phyloP scores from a whole-genome alignment of 2,797 vertebrate species.

The Molossus molossus region DNA sequence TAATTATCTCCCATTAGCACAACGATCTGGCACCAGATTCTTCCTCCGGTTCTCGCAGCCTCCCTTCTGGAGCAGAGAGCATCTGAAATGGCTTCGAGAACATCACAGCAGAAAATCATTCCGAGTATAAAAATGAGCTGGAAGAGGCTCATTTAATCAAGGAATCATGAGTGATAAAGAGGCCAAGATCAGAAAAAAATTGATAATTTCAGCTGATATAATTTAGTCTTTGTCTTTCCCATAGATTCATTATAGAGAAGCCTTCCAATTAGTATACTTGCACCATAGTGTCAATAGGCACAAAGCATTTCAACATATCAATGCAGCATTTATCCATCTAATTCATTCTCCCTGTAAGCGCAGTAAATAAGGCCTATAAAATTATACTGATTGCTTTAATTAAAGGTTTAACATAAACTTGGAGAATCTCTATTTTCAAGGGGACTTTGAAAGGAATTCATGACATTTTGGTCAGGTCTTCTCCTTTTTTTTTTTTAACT shows the following conservation, averaged over 20 bases:
- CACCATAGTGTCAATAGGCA: not conserved
- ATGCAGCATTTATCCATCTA: constrained; percentile 63
- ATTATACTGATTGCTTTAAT: constrained; percentile 76
- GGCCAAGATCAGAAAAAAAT: constrained; percentile 64
- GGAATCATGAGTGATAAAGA: constrained; percentile 47
- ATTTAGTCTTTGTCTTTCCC: constrained; percentile 47
- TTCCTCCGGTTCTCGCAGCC: constrained; percentile 73
- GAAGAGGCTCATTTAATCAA: constrained; percentile 69
- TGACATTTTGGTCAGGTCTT: not conserved
- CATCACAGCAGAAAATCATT: constrained; percentile 69
- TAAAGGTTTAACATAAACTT: constrained; percentile 66
- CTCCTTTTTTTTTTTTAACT: not conserved
- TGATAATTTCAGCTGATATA: constrained; percentile 64
- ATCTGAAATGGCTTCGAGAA: constrained; percentile 80
- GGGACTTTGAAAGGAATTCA: constrained; percentile 62
- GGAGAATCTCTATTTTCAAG: constrained; percentile 35
- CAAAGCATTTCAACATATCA: constrained; percentile 60
- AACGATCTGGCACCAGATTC: constrained; percentile 83
- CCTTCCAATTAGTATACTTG: constrained; percentile 56
- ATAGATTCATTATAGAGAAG: not conserved
- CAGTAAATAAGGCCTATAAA: constrained; percentile 73
- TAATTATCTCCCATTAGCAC: constrained; percentile 87
- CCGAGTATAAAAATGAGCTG: constrained; percentile 74
- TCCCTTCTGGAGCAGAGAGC: constrained; percentile 71
- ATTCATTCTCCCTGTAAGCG: constrained; percentile 60